These are phyloP conservation scores for Sialia sialis DNA, from an alignment of 2,113 vertebrate species.

Conservation along the genomic window DNA sequence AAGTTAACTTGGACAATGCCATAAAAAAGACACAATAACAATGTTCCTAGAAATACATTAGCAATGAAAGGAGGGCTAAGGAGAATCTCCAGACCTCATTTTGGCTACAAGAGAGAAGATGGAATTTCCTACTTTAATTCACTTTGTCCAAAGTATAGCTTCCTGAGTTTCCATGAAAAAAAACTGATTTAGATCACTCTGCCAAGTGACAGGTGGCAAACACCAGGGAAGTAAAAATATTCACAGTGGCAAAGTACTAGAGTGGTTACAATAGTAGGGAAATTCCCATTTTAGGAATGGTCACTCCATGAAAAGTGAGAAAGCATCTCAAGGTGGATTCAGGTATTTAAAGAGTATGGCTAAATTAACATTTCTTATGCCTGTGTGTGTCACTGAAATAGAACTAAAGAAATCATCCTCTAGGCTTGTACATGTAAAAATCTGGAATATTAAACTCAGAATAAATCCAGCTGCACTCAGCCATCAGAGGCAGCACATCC, in stretches of 20 bases:
- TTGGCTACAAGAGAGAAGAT: not conserved
- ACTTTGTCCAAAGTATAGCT: not conserved
- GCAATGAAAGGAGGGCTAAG: not conserved
- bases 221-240: not conserved
- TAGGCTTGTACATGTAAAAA: not conserved
- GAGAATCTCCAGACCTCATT: not conserved
- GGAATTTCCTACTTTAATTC: not conserved
- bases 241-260: not conserved
- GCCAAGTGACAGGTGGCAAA: not conserved
- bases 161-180: not conserved
- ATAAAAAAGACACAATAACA: not conserved
- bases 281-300: not conserved
- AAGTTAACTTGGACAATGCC: not conserved
- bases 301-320: not conserved
- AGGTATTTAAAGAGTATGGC: not conserved
- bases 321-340: not conserved
- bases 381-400: not conserved
- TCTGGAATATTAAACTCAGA: not conserved
- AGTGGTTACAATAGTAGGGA: not conserved
- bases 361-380: not conserved
- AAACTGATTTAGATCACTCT: not conserved
- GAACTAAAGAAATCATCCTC: not conserved
- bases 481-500: not conserved
- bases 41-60: not conserved
- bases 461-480: not conserved